Percentiles rank a stretch among this genome's conserved stretches.
Evolutionary conservation across 35 echinoderm and acorn worm species (phyloP).

Genomic region (Hemicentrotus pulcherrimus): DNA sequence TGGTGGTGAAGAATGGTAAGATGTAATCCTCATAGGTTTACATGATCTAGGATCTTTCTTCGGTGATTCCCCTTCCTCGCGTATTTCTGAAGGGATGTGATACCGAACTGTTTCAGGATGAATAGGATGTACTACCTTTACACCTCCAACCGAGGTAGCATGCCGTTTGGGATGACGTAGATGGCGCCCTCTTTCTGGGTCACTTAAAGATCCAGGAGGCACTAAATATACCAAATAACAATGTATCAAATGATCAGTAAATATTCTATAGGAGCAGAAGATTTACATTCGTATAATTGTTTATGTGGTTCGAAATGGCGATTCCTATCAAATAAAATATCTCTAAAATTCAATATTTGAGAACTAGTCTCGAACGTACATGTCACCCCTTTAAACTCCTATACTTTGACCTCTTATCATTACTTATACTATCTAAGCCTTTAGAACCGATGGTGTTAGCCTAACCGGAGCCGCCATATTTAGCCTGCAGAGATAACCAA

Average conservation of each 20-base stretch:
- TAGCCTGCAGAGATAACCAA: no score
- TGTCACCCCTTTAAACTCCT: no score
- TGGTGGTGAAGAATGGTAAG: not conserved
- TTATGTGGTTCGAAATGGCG: no score
- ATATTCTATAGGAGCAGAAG: no score
- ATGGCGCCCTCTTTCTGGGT: conserved; percentile 67
- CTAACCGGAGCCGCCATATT: no score
- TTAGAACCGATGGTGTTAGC: no score
- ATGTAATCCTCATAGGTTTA: not conserved
- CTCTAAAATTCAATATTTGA: no score
- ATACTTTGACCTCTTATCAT: no score
- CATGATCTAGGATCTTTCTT: conserved; percentile 24
- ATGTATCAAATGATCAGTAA: not conserved
- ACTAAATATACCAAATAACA: conserved; percentile 9
- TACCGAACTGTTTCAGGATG: conserved; percentile 21
- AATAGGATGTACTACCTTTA: conserved; percentile 29
- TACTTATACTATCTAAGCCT: no score
- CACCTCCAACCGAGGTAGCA: not conserved
- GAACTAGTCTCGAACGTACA: no score
- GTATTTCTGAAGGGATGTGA: conserved; percentile 30
- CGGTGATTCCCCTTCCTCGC: conserved; percentile 37
- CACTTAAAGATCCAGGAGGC: conserved; percentile 67
- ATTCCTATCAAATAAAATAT: no score
- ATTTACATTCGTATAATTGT: no score
- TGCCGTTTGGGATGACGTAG: conserved; percentile 13